These are phyloP conservation scores for Probosciger aterrimus DNA, from an alignment of 2,113 vertebrate species.

Conservation along the genomic window DNA sequence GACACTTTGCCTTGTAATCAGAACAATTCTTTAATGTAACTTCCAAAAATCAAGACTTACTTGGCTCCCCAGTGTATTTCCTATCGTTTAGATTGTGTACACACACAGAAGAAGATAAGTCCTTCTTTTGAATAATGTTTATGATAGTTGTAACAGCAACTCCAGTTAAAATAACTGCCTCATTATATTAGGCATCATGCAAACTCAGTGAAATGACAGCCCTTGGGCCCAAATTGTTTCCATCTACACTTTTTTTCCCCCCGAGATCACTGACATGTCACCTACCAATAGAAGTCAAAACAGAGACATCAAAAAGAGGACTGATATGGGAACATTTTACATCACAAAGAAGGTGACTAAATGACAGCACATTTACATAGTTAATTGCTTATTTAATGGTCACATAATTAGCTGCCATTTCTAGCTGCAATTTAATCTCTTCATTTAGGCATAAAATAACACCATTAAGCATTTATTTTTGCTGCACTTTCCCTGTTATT, in stretches of 20 bases:
- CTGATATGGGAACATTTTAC: not conserved
- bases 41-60: not conserved
- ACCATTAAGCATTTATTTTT: not conserved
- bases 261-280: not conserved
- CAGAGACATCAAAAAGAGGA: not conserved
- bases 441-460: not conserved
- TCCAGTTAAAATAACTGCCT: not conserved
- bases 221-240: not conserved
- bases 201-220: not conserved
- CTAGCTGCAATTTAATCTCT: not conserved
- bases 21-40: not conserved
- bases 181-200: not conserved
- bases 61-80: not conserved
- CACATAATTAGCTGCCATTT: slow-evolving; percentile 5
- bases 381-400: not conserved
- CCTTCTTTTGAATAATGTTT: not conserved
- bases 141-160: not conserved
- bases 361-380: not conserved
- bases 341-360: not conserved
- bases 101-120: not conserved
- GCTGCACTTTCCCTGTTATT: not conserved
- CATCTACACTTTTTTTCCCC: not conserved
- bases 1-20: not conserved
- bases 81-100: not conserved
- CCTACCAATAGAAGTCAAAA: not conserved